Conservation (phyloP, 23 tunicate species). For the Clavelina lepadiformis region DNA sequence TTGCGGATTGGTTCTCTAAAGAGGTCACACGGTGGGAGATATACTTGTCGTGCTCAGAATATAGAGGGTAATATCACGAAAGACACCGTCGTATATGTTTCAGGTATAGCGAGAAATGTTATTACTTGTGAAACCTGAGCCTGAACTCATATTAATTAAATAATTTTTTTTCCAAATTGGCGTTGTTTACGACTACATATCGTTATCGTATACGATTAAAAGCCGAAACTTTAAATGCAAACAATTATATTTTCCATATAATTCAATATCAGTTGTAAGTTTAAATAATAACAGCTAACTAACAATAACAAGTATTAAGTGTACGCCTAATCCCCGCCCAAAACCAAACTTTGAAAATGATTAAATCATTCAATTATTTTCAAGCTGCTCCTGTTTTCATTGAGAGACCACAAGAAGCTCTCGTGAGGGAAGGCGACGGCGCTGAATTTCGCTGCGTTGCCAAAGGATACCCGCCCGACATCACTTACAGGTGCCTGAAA, state of each 20-base stretch:
- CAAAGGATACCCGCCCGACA: constrained; percentile 38
- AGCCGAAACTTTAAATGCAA: too few relatives aligned
- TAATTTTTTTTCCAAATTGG: too few relatives aligned
- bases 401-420: constrained; percentile 13
- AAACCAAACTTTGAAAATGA: not conserved
- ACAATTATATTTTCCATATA: too few relatives aligned
- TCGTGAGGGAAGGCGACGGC: constrained; percentile 31
- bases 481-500: constrained; percentile 74
- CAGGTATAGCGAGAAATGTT: too few relatives aligned
- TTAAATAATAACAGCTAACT: too few relatives aligned
- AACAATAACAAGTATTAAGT: not conserved
- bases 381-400: constrained; percentile 46
- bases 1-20: constrained; percentile 19
- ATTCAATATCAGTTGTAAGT: not conserved
- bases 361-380: too few relatives aligned
- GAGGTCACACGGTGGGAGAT: constrained; percentile 50
- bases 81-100: constrained; percentile 29
- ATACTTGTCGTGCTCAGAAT: constrained; percentile 48
- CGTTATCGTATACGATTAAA: too few relatives aligned
- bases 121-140: too few relatives aligned
- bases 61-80: constrained; percentile 42
- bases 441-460: constrained; percentile 42
- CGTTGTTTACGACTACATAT: too few relatives aligned
- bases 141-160: too few relatives aligned
- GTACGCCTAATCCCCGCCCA: not conserved